phyloP scores from a whole-genome alignment of 2,888 invertebrate genomes.

The Pteria penguin region DNA sequence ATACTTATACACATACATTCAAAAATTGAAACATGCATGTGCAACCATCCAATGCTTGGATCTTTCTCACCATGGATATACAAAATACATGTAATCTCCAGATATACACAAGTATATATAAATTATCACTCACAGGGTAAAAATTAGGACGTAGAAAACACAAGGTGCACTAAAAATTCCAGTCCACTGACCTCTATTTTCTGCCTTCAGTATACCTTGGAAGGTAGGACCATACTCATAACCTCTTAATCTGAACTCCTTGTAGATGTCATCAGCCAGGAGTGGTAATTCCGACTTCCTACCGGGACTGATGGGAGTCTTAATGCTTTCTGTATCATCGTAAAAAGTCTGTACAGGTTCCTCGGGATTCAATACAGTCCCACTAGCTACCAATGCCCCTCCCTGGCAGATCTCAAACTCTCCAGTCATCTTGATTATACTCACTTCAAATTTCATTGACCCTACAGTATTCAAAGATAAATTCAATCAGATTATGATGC shows the following conservation, averaged over 20 bases:
- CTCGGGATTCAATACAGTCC: conserved; percentile 84
- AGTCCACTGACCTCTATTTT: conserved; percentile 81
- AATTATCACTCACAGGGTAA: too few species aligned
- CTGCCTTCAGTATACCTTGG: conserved; percentile 87
- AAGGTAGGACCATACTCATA: conserved; percentile 79
- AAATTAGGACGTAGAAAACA: too few species aligned
- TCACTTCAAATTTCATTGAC: conserved; percentile 73
- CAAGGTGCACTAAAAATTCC: too few species aligned
- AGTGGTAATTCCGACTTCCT: conserved; percentile 50
- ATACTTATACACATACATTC: too few species aligned
- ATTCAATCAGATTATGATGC: too few species aligned
- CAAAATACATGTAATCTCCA: too few species aligned
- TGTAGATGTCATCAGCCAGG: conserved; percentile 75
- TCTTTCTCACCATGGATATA: too few species aligned
- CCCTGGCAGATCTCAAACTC: conserved; percentile 93
- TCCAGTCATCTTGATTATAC: conserved; percentile 75
- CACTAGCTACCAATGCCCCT: conserved; percentile 90
- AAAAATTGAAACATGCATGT: too few species aligned
- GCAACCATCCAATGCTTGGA: too few species aligned
- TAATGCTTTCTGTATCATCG: conserved; percentile 26
- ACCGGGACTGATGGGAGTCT: conserved; percentile 37
- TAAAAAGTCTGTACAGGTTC: conserved; percentile 41
- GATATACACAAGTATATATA: too few species aligned
- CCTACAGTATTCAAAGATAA: too few species aligned
- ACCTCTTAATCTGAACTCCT: conserved; percentile 78